These are phyloP conservation scores for Labeo catla DNA, from an alignment of 2,113 vertebrate species.

Conservation along the genomic window DNA sequence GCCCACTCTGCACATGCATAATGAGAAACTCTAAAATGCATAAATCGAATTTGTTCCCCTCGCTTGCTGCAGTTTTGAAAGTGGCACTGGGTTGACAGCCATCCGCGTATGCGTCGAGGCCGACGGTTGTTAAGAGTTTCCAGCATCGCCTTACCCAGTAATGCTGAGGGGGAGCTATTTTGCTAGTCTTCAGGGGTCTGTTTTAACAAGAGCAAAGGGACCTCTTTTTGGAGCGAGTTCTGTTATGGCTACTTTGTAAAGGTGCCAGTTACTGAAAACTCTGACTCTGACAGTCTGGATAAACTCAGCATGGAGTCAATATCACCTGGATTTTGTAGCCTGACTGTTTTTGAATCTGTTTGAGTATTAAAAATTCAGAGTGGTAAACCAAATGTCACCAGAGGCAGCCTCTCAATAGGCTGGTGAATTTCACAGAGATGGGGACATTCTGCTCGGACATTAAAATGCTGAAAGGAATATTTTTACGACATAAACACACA, in stretches of 20 bases:
- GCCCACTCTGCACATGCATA: conserved; percentile 60
- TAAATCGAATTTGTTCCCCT: conserved; percentile 64
- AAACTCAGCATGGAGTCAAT: background rate
- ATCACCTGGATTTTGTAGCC: background rate
- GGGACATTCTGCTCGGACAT: background rate
- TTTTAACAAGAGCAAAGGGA: conserved; percentile 42
- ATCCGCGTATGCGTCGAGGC: conserved; percentile 54
- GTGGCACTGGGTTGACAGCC: conserved; percentile 57
- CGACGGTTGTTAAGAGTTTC: conserved; percentile 47
- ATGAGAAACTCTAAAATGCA: conserved; percentile 60
- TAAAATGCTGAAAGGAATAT: background rate
- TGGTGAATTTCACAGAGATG: background rate
- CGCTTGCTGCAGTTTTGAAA: conserved; percentile 59
- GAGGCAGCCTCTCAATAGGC: background rate
- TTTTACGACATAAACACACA: background rate
- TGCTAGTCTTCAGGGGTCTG: conserved; percentile 16
- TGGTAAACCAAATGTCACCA: background rate
- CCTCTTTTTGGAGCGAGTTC: background rate
- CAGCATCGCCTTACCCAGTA: background rate
- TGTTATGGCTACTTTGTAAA: conserved; percentile 3
- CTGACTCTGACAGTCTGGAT: conserved; percentile 4
- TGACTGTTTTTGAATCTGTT: background rate
- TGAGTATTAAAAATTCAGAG: conserved; percentile 6
- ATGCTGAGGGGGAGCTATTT: conserved; percentile 18
- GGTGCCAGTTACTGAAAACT: conserved; percentile 14